These are phyloP conservation scores for Ceratosolen solmsi DNA, from an alignment of 1,140 invertebrate genomes.

Conservation along the genomic window DNA sequence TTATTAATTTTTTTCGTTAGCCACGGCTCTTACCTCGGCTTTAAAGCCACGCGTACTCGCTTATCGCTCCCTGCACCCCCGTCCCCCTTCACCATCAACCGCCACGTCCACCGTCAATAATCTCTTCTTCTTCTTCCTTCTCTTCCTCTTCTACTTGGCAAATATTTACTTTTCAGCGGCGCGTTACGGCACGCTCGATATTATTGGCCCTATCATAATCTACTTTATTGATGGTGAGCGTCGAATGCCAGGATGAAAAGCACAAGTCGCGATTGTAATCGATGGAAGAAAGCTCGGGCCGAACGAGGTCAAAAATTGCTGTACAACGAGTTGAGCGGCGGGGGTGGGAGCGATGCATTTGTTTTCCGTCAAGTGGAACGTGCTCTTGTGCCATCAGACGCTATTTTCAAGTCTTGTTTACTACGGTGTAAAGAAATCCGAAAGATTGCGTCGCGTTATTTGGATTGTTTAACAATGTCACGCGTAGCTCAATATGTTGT, in stretches of 20 bases:
- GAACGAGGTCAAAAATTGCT: neutral
- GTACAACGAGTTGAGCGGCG: no score
- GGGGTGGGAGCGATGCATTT: neutral
- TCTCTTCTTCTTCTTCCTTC: neutral
- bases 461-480: neutral
- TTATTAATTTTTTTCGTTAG: constrained; percentile 6
- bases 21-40: neutral
- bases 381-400: neutral
- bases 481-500: neutral
- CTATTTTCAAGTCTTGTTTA: constrained; percentile 8
- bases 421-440: neutral
- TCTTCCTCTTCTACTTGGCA: neutral
- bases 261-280: neutral
- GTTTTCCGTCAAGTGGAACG: neutral
- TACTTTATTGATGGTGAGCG: neutral
- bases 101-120: no score
- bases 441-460: neutral
- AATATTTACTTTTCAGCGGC: constrained; percentile 6
- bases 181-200: no score
- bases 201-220: no score
- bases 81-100: neutral
- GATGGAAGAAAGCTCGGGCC: neutral
- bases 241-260: neutral
- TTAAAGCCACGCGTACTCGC: neutral
- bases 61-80: neutral